Evolutionary conservation across 64 coral and sea anemone genomes (phyloP), one percentile per base, ranked within the genome.

Genomic region (Actinia tenebrosa): DNA sequence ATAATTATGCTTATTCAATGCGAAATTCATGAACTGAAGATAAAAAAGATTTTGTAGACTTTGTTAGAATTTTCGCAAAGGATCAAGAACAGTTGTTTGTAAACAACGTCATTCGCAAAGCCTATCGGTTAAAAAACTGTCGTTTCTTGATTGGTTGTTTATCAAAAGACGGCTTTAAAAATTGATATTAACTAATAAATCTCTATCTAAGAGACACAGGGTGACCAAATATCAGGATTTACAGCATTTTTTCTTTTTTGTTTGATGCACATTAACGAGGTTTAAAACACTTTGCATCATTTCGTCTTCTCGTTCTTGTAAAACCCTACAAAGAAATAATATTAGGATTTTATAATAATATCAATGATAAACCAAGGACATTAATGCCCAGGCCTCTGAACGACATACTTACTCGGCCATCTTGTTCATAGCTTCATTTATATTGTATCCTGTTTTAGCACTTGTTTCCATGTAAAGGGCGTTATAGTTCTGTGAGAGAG

Each of bases 401-500:
- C 45, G 7, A 11, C 50, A 85, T 84, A 96, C 94, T 94, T 87
- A 99, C 97, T 94, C 91, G 54, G 97, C 88, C 64, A 99, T 79
- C 86, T 88, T 95, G 56, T 71, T 82, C 86, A 99, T 99, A 11
- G 90, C 93, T 80, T 99, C 97, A 42, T 91, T 66, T 37, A 99
- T 94, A 44, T 99, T 92, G 54, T 92, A 89, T 8, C 97, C 97
- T 13, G 97, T 95, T 90, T 99, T 99, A 19, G 97, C 97, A 45
- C 97, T 99, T 64, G 97, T 92, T 86, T 99, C 97, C 14, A 87
- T 88, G 44, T 99, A 99, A 60, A 99, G 71, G 45, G 90, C 88
- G 44, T 94, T 92, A 71, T 99, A 93, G 53, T 90, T 86, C 97
- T 99, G 71, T 56, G 60, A 92, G 5, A 44, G 23, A 64, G 50